These are phyloP conservation scores for Enoplosus armatus DNA, from an alignment of 2,797 vertebrate genomes.

Conservation along the genomic window DNA sequence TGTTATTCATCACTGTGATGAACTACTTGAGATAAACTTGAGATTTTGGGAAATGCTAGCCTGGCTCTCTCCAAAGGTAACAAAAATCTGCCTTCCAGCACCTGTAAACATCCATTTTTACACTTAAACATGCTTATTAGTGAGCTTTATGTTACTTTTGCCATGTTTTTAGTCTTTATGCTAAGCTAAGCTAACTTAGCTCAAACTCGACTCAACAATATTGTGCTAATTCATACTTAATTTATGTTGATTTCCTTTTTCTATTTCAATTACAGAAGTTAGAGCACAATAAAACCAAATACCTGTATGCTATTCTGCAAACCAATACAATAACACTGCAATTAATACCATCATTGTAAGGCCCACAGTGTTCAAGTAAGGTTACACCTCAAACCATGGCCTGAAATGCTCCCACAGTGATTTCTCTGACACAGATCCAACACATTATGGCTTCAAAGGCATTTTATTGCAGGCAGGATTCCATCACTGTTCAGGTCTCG, in stretches of 20 bases:
- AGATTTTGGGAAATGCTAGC: too few species aligned
- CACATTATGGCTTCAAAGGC: neutral
- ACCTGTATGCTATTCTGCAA: neutral
- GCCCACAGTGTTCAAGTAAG: neutral
- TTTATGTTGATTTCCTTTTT: neutral
- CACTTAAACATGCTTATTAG: neutral
- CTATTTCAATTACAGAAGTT: neutral
- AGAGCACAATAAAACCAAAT: neutral
- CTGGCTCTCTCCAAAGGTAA: too few species aligned
- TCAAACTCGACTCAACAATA: neutral
- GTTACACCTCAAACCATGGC: neutral
- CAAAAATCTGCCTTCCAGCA: neutral
- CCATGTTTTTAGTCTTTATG: neutral
- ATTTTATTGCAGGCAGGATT: constrained; percentile 24
- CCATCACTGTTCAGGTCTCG: neutral
- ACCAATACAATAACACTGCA: neutral
- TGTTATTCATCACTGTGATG: neutral
- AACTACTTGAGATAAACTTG: too few species aligned
- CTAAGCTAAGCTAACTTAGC: neutral
- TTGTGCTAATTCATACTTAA: too few species aligned
- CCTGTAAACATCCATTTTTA: neutral
- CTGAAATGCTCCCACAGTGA: constrained; percentile 1
- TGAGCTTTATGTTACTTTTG: neutral
- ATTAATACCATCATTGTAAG: neutral
- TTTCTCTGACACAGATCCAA: constrained; percentile 16